Evolutionary conservation across 2,888 invertebrate genomes (phyloP).

Genomic region (Drosophila antonietae): DNA sequence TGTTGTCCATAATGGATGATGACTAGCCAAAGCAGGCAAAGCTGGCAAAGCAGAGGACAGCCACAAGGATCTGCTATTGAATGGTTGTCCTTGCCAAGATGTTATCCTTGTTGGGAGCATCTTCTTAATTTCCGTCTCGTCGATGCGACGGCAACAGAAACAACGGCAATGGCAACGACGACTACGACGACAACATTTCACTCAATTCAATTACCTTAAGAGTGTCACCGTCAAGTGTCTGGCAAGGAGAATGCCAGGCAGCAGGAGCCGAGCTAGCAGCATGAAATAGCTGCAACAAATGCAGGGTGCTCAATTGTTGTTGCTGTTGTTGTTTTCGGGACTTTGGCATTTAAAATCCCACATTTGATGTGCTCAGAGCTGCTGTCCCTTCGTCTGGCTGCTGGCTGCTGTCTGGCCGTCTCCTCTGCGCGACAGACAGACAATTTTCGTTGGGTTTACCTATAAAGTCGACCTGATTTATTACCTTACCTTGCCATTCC

Average conservation of each 20-base stretch:
- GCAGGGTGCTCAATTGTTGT: slow-evolving; percentile 25
- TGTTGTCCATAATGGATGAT: slow-evolving; percentile 71
- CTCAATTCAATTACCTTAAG: slow-evolving; percentile 83
- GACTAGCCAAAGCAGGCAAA: slow-evolving; percentile 22
- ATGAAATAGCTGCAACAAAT: slow-evolving; percentile 25
- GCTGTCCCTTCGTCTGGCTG: slow-evolving; percentile 5
- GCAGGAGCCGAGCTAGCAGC: not conserved
- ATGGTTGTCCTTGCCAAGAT: slow-evolving; percentile 63
- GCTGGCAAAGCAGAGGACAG: slow-evolving; percentile 25
- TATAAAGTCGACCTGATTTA: slow-evolving; percentile 79
- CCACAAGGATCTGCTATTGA: slow-evolving; percentile 66
- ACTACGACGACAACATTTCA: slow-evolving; percentile 72
- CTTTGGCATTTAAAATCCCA: slow-evolving; percentile 79
- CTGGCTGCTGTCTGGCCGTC: slow-evolving; percentile 30
- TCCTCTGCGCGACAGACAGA: slow-evolving; percentile 67
- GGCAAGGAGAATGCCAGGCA: slow-evolving; percentile 20
- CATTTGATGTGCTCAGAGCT: slow-evolving; percentile 79
- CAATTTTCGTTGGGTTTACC: slow-evolving; percentile 79
- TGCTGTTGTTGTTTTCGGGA: slow-evolving; percentile 46
- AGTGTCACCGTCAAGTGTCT: slow-evolving; percentile 79
- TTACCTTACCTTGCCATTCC: slow-evolving; percentile 53
- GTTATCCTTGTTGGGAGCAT: slow-evolving; percentile 47
- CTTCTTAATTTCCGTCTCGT: slow-evolving; percentile 72
- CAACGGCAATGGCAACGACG: slow-evolving; percentile 26
- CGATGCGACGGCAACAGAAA: slow-evolving; percentile 50